phyloP scores from a whole-genome alignment of 2,797 vertebrate species.

The Adrianichthys oophorus region DNA sequence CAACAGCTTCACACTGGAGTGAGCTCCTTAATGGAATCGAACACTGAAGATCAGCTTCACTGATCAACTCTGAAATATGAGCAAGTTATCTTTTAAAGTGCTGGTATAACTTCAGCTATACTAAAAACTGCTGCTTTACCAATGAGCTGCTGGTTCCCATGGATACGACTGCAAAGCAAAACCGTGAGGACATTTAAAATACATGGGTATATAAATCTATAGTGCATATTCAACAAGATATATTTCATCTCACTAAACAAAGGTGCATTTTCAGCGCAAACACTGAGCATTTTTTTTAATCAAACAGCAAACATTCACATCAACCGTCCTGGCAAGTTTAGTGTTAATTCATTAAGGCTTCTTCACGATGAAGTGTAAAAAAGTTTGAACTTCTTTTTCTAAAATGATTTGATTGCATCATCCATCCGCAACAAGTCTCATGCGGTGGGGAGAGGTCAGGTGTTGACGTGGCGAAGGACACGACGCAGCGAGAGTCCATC shows the following conservation, averaged over 20 bases:
- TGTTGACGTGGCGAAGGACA: constrained; percentile 75
- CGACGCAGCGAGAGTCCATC: constrained; percentile 90
- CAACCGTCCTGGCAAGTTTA: constrained; percentile 76
- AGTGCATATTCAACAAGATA: constrained; percentile 60
- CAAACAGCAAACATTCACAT: constrained; percentile 16
- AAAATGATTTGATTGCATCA: constrained; percentile 49
- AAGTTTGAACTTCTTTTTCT: constrained; percentile 48
- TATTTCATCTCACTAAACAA: constrained; percentile 40
- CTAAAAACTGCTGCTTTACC: constrained; percentile 51
- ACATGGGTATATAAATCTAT: constrained; percentile 51
- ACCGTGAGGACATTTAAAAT: constrained; percentile 44
- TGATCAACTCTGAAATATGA: constrained; percentile 10
- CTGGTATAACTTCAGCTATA: constrained; percentile 51
- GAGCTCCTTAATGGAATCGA: constrained; percentile 8
- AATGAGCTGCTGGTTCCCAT: constrained; percentile 36
- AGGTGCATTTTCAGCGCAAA: constrained; percentile 64
- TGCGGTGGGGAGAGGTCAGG: constrained; percentile 77
- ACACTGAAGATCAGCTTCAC: constrained; percentile 18
- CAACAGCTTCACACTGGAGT: constrained; percentile 13
- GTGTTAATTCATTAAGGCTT: constrained; percentile 86
- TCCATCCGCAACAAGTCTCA: constrained; percentile 77
- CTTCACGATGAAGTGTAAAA: constrained; percentile 55
- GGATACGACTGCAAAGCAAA: constrained; percentile 55
- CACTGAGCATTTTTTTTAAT: constrained; percentile 50
- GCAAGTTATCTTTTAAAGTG: constrained; percentile 59